Evolutionary conservation across 2,888 invertebrate genomes (phyloP).

Genomic region (Mythimna impura): DNA sequence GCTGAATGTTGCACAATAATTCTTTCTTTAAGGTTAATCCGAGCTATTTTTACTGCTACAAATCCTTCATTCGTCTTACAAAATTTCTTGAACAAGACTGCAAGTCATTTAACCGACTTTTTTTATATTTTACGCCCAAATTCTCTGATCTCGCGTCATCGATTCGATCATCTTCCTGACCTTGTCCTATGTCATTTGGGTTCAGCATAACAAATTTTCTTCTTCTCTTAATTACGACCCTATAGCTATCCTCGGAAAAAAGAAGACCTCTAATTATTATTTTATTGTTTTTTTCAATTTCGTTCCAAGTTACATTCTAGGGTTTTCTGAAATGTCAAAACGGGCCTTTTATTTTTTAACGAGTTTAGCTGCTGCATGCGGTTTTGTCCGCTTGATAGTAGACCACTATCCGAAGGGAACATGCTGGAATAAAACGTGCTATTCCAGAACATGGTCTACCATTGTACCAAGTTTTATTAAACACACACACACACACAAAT

Average conservation of each 20-base stretch:
- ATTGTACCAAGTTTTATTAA: no score
- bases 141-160: neutral
- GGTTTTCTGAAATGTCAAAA: no score
- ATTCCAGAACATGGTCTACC: no score
- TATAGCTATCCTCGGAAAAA: neutral
- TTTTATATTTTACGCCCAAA: neutral
- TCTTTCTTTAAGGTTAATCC: slow-evolving; percentile 2
- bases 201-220: neutral
- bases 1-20: neutral
- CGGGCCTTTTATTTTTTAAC: no score
- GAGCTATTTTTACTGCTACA: slow-evolving; percentile 1
- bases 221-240: neutral
- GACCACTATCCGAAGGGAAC: no score
- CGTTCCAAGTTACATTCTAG: no score
- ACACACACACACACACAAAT: no score
- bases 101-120: neutral
- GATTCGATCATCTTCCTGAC: neutral
- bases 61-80: slow-evolving; percentile 33
- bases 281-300: no score
- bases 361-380: no score
- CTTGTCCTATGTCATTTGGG: neutral
- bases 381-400: no score
- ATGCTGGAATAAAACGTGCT: no score
- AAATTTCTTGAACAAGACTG: neutral
- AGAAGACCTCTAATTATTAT: no score